Evolutionary conservation across 2,113 vertebrate species (phyloP).

Genomic region (Nettapus auritus): DNA sequence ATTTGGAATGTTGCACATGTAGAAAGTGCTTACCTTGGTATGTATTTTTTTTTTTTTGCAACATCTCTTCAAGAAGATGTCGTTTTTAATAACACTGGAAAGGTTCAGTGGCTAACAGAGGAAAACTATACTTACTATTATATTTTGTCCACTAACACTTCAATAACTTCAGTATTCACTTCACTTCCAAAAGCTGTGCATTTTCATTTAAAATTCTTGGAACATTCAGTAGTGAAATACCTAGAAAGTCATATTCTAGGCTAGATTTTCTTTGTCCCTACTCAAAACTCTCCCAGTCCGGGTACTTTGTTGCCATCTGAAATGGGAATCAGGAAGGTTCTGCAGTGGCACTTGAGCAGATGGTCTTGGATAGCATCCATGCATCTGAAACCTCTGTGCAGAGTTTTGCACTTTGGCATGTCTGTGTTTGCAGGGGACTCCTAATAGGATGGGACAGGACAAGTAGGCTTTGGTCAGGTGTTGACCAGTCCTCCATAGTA

Average conservation of each 20-base stretch:
- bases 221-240: background rate
- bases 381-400: background rate
- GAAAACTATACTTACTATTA: accelerated
- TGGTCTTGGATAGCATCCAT: background rate
- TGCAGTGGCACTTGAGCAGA: background rate
- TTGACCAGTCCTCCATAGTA: background rate
- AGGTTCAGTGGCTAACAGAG: background rate
- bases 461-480: background rate
- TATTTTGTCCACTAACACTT: background rate
- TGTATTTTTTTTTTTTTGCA: background rate
- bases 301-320: background rate
- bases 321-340: background rate
- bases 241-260: background rate
- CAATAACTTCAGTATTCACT: too few species aligned
- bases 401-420: accelerated
- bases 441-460: background rate
- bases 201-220: background rate
- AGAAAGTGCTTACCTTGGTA: background rate
- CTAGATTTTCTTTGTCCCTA: background rate
- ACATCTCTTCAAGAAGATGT: background rate
- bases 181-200: background rate
- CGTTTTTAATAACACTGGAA: background rate
- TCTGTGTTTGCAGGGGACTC: background rate
- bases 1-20: background rate
- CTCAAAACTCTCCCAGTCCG: background rate